phyloP scores from a whole-genome alignment of 2,113 vertebrate genomes.

The Cottus gobio region DNA sequence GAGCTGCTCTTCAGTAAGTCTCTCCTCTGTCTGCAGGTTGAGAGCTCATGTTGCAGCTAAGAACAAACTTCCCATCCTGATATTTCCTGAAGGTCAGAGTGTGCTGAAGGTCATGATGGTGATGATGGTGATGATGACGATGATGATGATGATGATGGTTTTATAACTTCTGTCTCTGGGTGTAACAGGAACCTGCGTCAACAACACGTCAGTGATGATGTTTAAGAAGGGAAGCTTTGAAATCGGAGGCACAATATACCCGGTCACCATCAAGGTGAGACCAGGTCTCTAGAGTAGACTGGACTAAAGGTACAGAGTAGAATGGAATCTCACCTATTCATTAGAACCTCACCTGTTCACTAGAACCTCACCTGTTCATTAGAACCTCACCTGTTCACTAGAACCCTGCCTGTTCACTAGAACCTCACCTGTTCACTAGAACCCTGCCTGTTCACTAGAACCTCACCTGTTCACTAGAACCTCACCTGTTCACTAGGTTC shows the following conservation, averaged over 20 bases:
- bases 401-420: too few relatives aligned
- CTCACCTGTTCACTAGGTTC: too few relatives aligned
- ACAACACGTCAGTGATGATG: conserved; percentile 99
- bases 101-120: not conserved
- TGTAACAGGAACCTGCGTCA: conserved; percentile 92
- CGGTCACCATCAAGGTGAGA: conserved; percentile 91
- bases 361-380: too few relatives aligned
- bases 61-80: conserved; percentile 94
- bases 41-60: conserved; percentile 89
- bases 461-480: too few relatives aligned
- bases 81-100: conserved; percentile 96
- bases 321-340: too few relatives aligned
- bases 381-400: too few relatives aligned
- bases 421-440: too few relatives aligned
- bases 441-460: too few relatives aligned
- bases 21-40: conserved; percentile 78
- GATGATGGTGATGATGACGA: not conserved
- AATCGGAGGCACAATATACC: conserved; percentile 94
- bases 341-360: too few relatives aligned
- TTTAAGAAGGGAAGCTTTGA: conserved; percentile 99
- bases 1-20: too few relatives aligned
- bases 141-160: not conserved
- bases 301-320: too few relatives aligned
- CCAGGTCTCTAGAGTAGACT: too few relatives aligned
- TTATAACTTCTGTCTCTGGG: not conserved